phyloP scores from a whole-genome alignment of 2,797 vertebrate species.

The Mergus octosetaceus region DNA sequence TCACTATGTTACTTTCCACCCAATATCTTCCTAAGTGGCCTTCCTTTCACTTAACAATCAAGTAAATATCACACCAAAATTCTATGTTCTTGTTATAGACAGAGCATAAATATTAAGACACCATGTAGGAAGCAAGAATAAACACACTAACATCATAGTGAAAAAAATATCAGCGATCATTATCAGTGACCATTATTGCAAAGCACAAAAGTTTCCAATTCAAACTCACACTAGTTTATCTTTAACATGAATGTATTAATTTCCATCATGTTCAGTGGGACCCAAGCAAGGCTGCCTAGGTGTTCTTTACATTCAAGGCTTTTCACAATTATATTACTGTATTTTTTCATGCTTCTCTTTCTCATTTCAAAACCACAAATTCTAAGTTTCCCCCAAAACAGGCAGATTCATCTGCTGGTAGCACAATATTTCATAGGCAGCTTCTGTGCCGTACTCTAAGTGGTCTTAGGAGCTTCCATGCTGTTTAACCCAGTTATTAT shows the following conservation, averaged over 20 bases:
- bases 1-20: background rate
- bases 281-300: background rate
- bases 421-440: background rate
- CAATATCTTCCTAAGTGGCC: background rate
- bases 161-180: background rate
- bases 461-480: background rate
- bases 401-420: background rate
- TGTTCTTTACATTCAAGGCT: background rate
- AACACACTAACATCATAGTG: background rate
- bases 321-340: background rate
- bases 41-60: background rate
- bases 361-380: background rate
- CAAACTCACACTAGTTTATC: background rate
- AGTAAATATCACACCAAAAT: background rate
- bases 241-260: background rate
- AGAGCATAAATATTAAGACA: background rate
- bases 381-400: background rate
- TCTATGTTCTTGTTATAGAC: background rate
- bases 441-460: background rate
- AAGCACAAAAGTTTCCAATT: background rate
- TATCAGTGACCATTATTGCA: background rate
- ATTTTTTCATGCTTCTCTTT: background rate
- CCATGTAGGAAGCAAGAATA: background rate
- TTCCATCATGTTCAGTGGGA: background rate
- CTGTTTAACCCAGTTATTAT: background rate